Conservation (phyloP, 2,113 vertebrate genomes). For the Ictidomys tridecemlineatus region DNA sequence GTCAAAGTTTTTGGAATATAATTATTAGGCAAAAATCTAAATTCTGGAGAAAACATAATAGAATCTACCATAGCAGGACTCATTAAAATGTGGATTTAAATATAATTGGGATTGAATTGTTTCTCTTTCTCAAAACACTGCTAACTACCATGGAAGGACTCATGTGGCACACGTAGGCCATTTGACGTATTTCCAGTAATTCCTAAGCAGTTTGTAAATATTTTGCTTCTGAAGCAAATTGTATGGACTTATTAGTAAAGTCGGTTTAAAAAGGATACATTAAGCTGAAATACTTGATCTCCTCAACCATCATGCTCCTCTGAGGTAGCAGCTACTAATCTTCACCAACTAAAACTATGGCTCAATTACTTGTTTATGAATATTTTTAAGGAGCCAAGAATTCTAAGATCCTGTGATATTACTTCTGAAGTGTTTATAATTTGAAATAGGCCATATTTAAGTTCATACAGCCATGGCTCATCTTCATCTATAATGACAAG, state of each 20-base stretch:
- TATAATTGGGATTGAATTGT: not conserved
- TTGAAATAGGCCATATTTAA: not conserved
- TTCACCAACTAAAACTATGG: conserved; percentile 41
- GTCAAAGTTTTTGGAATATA: not conserved
- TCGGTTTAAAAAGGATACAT: conserved; percentile 28
- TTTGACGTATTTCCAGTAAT: not conserved
- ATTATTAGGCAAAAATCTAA: not conserved
- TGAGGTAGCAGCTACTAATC: not conserved
- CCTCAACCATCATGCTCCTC: not conserved
- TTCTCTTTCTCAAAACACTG: not conserved
- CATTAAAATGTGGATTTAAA: not conserved
- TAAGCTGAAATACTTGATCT: conserved; percentile 5
- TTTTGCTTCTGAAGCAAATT: conserved; percentile 36
- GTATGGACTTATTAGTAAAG: not conserved
- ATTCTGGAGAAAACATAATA: conserved; percentile 2
- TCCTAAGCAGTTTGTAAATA: not conserved
- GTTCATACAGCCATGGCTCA: not conserved
- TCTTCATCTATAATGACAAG: not conserved
- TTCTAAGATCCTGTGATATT: not conserved
- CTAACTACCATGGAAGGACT: not conserved
- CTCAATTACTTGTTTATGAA: conserved; percentile 26
- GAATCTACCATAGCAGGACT: not conserved
- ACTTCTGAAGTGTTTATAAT: not conserved
- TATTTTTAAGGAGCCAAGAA: not conserved
- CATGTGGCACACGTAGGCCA: not conserved